These are phyloP conservation scores for Miniopterus natalensis DNA, from an alignment of 2,113 vertebrate species.

Conservation along the genomic window DNA sequence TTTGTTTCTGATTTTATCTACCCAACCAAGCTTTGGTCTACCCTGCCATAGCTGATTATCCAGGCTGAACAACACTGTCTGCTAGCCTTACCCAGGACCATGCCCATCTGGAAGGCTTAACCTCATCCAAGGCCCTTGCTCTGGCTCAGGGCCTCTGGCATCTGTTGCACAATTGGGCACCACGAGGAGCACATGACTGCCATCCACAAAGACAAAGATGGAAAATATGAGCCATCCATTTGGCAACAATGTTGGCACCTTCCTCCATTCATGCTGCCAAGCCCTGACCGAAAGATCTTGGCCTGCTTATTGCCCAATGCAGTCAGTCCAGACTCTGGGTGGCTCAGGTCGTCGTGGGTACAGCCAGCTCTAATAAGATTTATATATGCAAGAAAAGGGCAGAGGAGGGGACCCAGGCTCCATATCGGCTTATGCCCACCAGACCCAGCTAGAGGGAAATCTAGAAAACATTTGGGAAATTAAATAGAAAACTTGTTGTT, in stretches of 20 bases:
- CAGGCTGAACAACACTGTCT: not conserved
- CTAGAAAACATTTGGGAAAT: slow-evolving; percentile 24
- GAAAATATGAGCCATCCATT: slow-evolving; percentile 79
- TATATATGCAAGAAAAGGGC: slow-evolving; percentile 20
- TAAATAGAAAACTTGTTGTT: not conserved
- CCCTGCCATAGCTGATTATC: not conserved
- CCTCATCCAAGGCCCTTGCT: not conserved
- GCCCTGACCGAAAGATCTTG: slow-evolving; percentile 81
- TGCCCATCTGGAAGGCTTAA: slow-evolving; percentile 3
- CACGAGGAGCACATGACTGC: slow-evolving; percentile 60
- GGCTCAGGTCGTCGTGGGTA: slow-evolving; percentile 41
- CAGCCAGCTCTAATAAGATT: not conserved
- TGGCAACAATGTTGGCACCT: slow-evolving; percentile 78
- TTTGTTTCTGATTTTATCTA: not conserved
- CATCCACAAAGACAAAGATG: slow-evolving; percentile 77
- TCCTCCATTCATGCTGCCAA: slow-evolving; percentile 71
- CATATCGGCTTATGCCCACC: not conserved
- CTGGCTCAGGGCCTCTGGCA: not conserved
- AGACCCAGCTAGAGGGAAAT: not conserved
- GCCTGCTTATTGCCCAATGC: slow-evolving; percentile 60
- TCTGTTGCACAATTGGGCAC: slow-evolving; percentile 75
- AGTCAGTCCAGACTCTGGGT: slow-evolving; percentile 58
- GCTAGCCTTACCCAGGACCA: not conserved
- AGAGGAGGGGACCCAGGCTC: not conserved
- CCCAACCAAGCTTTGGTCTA: not conserved